A percentile compares a stretch with the other conserved stretches of the same genome.
Evolutionary conservation across 2,113 vertebrate genomes (phyloP).

Genomic region (Alligator sinensis): DNA sequence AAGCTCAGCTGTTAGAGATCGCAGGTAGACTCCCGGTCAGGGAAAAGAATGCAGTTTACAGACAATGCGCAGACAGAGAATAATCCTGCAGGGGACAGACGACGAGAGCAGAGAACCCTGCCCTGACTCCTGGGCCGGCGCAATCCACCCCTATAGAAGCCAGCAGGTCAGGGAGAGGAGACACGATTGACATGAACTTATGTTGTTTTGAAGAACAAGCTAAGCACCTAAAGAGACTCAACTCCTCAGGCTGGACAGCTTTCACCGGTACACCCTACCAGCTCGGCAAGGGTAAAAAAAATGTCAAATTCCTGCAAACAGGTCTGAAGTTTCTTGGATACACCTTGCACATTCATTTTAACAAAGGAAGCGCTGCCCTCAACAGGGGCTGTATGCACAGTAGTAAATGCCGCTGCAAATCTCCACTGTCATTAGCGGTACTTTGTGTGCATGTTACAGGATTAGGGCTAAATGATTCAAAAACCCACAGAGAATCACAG

Average conservation of each 20-base stretch:
- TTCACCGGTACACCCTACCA: background rate
- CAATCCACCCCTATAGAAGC: conserved; percentile 42
- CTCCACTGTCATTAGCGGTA: background rate
- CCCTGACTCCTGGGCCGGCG: too few relatives aligned
- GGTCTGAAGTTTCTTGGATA: background rate
- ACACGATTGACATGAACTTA: conserved; percentile 17
- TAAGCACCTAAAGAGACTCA: background rate
- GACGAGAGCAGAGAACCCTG: background rate
- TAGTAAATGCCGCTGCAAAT: background rate
- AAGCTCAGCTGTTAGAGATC: conserved; percentile 34
- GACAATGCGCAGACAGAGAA: conserved; percentile 69
- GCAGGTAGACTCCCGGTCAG: conserved; percentile 64
- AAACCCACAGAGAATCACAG: too few relatives aligned
- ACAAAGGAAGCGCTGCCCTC: background rate
- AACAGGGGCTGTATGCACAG: background rate
- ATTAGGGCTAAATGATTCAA: too few relatives aligned
- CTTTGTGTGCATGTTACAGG: accelerated
- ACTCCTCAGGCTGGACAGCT: conserved; percentile 50
- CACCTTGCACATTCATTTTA: background rate
- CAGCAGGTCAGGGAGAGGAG: conserved; percentile 6
- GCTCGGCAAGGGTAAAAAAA: background rate
- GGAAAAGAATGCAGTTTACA: conserved; percentile 63
- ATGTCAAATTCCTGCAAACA: background rate
- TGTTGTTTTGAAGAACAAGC: background rate
- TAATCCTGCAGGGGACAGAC: conserved; percentile 67